These are phyloP conservation scores for Enteromius radiatus DNA, from an alignment of 2,797 vertebrate species.

Conservation along the genomic window DNA sequence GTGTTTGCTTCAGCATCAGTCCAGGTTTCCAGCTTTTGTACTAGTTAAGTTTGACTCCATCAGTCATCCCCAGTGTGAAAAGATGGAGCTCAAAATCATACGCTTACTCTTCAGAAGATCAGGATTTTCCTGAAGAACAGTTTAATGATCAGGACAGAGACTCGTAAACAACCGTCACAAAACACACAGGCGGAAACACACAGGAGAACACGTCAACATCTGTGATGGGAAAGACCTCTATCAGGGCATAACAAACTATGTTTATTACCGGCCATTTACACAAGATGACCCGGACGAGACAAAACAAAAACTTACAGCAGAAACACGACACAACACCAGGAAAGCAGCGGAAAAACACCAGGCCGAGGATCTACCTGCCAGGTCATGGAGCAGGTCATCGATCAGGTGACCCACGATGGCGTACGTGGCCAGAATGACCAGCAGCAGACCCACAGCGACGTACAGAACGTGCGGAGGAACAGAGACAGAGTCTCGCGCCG, in stretches of 20 bases:
- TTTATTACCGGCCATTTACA: neutral
- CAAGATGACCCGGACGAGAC: neutral
- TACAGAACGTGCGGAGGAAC: constrained; percentile 83
- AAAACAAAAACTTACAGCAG: neutral
- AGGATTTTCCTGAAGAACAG: neutral
- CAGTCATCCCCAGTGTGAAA: too few relatives aligned
- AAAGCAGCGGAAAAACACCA: too few relatives aligned
- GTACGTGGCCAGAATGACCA: constrained; percentile 85
- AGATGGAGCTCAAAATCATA: too few relatives aligned
- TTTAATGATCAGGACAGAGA: neutral
- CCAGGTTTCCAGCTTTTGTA: too few relatives aligned
- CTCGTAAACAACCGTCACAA: neutral
- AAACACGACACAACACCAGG: neutral
- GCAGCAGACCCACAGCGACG: constrained; percentile 76
- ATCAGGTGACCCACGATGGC: constrained; percentile 94
- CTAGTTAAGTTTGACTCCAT: too few relatives aligned
- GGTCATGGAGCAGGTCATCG: constrained; percentile 88
- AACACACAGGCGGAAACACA: neutral
- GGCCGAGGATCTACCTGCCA: constrained; percentile 77
- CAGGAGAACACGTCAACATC: neutral
- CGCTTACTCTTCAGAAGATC: neutral
- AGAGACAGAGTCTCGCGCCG: constrained; percentile 81
- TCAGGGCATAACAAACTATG: neutral
- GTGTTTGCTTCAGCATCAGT: too few relatives aligned
- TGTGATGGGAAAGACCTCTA: neutral